Percentiles rank a stretch among this genome's conserved stretches.
Conservation (phyloP, 2,113 vertebrate genomes). For the Picathartes gymnocephalus region DNA sequence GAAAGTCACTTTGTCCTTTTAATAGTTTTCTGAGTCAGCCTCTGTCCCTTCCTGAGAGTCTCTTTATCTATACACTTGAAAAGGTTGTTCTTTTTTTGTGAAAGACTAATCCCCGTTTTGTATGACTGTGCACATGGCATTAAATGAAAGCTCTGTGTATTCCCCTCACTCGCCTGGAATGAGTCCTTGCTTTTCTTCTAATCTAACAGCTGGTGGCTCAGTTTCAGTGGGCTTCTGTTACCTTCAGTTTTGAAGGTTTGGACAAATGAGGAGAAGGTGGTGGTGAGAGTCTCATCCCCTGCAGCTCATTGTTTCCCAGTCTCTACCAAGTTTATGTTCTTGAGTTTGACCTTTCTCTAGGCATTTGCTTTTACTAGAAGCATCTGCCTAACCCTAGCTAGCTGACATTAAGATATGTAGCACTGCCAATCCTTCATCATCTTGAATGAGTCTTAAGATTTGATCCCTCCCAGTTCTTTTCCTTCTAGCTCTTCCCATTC, state of each 20-base stretch:
- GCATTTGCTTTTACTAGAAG: background rate
- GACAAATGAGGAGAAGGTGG: background rate
- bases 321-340: background rate
- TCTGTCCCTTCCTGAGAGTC: constrained; percentile 2
- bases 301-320: background rate
- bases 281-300: background rate
- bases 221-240: background rate
- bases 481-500: background rate
- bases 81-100: constrained; percentile 12
- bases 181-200: background rate
- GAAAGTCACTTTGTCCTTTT: constrained; percentile 36
- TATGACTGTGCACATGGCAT: background rate
- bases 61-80: background rate
- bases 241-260: background rate
- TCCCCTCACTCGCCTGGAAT: background rate
- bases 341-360: background rate
- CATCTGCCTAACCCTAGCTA: background rate
- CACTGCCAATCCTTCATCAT: background rate
- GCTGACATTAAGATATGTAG: background rate
- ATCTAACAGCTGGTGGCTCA: background rate
- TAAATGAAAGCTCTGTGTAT: background rate
- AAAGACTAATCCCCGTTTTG: constrained; percentile 10
- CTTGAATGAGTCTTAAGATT: background rate
- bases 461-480: background rate
- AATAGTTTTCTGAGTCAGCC: background rate